These are phyloP conservation scores for Aethina tumida DNA, from an alignment of 1,140 invertebrate species.

Conservation along the genomic window DNA sequence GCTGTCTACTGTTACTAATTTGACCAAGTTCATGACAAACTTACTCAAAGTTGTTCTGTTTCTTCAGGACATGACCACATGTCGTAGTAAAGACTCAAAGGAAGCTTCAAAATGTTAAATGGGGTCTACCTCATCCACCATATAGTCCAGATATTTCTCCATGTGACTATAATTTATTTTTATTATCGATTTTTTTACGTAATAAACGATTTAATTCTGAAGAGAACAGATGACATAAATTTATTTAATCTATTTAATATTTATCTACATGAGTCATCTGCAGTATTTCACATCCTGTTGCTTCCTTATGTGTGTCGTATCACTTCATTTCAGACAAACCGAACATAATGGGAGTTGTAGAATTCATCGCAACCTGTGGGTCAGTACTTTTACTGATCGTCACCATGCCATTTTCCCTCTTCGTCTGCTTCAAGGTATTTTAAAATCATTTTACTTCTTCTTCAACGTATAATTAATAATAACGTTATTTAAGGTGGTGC, in stretches of 20 bases:
- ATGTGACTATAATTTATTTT: too few relatives aligned
- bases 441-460: not conserved
- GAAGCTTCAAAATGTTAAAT: too few relatives aligned
- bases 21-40: too few relatives aligned
- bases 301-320: not conserved
- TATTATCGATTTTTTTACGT: too few relatives aligned
- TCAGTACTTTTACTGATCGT: slow-evolving; percentile 69
- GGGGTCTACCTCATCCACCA: too few relatives aligned
- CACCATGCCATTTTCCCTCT: slow-evolving; percentile 76
- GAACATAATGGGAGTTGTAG: slow-evolving; percentile 50
- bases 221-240: too few relatives aligned
- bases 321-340: slow-evolving; percentile 26
- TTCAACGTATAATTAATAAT: not conserved
- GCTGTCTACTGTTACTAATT: too few relatives aligned
- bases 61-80: too few relatives aligned
- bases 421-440: slow-evolving; percentile 75
- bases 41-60: too few relatives aligned
- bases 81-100: too few relatives aligned
- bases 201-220: too few relatives aligned
- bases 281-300: not conserved
- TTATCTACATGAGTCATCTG: not conserved
- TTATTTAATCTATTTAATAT: not conserved
- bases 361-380: slow-evolving; percentile 67
- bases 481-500: slow-evolving; percentile 50
- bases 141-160: too few relatives aligned